Conservation (phyloP, 2,113 vertebrate genomes). For the Elgaria multicarinata region DNA sequence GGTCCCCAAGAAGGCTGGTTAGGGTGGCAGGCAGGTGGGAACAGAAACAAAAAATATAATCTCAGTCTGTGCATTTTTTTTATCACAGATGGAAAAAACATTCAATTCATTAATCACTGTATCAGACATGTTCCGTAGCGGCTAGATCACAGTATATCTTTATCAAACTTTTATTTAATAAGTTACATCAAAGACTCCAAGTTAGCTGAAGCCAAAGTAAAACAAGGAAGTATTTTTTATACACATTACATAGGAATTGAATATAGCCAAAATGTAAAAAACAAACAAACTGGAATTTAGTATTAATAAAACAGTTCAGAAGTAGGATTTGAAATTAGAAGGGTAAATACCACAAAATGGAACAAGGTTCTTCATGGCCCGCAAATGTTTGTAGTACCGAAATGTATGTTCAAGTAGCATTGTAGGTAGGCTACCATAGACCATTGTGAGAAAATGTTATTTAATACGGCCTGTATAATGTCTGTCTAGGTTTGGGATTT, state of each 20-base stretch:
- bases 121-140: background rate
- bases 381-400: background rate
- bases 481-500: background rate
- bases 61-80: background rate
- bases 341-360: background rate
- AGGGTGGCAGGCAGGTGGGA: no score
- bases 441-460: background rate
- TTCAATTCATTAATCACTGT: background rate
- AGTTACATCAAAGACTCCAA: background rate
- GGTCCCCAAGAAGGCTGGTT: no score
- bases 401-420: background rate
- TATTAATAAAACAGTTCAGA: background rate
- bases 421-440: background rate
- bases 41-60: background rate
- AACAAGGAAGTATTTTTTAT: background rate
- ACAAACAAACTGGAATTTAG: background rate
- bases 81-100: background rate
- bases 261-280: background rate
- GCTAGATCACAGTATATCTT: background rate
- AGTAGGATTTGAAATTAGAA: background rate
- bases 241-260: background rate
- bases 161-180: constrained; percentile 13
- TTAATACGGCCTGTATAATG: background rate
- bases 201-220: background rate
- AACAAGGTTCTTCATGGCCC: background rate